Evolutionary conservation across 1,140 invertebrate genomes (phyloP).

Genomic region (Arctopsyche grandis): DNA sequence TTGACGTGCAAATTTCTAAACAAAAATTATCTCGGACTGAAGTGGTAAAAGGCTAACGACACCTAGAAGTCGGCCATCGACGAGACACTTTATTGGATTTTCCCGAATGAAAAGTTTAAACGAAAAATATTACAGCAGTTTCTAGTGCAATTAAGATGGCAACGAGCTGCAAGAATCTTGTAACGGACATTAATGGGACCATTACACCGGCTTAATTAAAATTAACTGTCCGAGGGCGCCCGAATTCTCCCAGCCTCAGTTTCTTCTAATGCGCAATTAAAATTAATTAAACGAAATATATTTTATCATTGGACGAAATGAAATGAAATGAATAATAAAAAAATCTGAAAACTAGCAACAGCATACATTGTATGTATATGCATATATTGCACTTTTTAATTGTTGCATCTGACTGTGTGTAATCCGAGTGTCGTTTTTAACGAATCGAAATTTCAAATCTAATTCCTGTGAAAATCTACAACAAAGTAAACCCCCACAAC

Average conservation of each 20-base stretch:
- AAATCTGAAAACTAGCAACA: background rate
- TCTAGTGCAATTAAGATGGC: conserved; percentile 50
- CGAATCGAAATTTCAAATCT: background rate
- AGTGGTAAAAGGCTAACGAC: background rate
- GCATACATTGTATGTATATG: background rate
- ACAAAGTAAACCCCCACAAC: background rate
- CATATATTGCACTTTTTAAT: no score
- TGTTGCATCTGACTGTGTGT: background rate
- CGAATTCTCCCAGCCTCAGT: conserved; percentile 36
- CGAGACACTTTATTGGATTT: conserved; percentile 29
- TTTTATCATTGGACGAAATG: conserved; percentile 10
- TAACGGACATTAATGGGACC: conserved; percentile 46
- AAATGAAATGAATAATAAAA: background rate
- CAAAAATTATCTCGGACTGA: no score
- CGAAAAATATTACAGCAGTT: conserved; percentile 43
- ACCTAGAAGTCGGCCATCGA: background rate
- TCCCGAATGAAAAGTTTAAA: conserved; percentile 44
- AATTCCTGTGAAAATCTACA: background rate
- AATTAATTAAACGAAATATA: conserved; percentile 40
- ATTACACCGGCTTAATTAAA: conserved; percentile 50
- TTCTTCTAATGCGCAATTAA: conserved; percentile 41
- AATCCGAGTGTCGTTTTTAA: background rate
- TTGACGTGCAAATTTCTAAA: no score
- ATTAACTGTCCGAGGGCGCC: conserved; percentile 41
- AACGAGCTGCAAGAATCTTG: conserved; percentile 47